A percentile compares a stretch with the other conserved stretches of the same genome.
Evolutionary conservation across 2,888 invertebrate species (phyloP).

Genomic region (Heliothis peltigera): DNA sequence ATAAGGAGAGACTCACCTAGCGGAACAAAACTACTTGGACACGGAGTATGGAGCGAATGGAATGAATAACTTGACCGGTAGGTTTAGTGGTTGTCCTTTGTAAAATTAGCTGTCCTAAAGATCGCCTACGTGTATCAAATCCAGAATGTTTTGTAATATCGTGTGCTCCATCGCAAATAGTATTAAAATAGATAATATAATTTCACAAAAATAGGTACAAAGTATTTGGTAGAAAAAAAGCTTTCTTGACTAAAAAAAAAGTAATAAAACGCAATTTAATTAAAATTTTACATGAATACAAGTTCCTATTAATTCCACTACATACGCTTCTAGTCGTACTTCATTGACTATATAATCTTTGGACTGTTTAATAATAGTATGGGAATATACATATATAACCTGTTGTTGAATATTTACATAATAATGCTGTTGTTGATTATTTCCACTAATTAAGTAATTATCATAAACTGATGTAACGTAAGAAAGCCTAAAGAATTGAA

Average conservation of each 20-base stretch:
- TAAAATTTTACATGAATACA: no score
- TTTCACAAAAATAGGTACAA: no score
- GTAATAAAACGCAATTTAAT: no score
- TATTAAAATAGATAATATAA: no score
- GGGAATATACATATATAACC: slow-evolving; percentile 51
- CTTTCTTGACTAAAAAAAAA: no score
- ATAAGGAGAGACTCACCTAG: slow-evolving; percentile 47
- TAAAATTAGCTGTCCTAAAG: not conserved
- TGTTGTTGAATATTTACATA: slow-evolving; percentile 38
- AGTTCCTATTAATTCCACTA: no score
- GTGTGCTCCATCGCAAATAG: no score
- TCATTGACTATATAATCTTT: slow-evolving; percentile 21
- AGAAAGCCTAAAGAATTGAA: no score
- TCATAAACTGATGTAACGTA: slow-evolving; percentile 38
- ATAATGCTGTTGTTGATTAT: slow-evolving; percentile 49
- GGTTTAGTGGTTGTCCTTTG: not conserved
- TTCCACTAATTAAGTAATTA: slow-evolving; percentile 47
- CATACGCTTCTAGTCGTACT: not conserved
- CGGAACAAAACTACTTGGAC: slow-evolving; percentile 50
- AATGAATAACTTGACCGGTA: slow-evolving; percentile 4
- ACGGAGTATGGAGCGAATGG: slow-evolving; percentile 32
- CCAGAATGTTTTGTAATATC: no score
- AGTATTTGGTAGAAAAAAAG: no score
- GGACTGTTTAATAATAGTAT: slow-evolving; percentile 10
- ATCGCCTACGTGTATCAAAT: no score